These are phyloP conservation scores for Epinotia demarniana DNA, from an alignment of 2,888 invertebrate species.

Conservation along the genomic window DNA sequence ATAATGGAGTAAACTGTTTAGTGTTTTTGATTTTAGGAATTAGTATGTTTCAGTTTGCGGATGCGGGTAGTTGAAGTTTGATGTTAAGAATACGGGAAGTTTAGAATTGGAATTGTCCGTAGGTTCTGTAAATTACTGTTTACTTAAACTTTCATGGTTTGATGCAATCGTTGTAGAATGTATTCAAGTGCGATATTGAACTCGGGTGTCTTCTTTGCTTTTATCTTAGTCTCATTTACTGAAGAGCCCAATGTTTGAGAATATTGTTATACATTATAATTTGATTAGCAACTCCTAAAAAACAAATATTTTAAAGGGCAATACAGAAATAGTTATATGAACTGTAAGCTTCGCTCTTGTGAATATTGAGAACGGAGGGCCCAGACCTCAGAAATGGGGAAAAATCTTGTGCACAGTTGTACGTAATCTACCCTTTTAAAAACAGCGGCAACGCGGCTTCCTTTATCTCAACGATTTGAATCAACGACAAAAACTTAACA, in stretches of 20 bases:
- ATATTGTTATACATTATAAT: too few species aligned
- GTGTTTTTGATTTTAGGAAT: constrained; percentile 32
- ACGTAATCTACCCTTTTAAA: neutral
- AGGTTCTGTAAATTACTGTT: neutral
- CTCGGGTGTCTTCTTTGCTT: too few species aligned
- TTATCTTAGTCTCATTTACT: too few species aligned
- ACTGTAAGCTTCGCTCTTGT: too few species aligned
- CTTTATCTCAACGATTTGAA: constrained; percentile 4
- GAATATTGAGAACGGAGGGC: too few species aligned
- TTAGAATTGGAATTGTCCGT: neutral
- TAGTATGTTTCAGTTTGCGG: constrained; percentile 22
- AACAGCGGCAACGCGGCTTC: neutral
- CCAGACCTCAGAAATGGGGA: neutral
- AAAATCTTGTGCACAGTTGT: neutral
- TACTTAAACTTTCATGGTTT: too few species aligned
- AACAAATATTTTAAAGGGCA: too few species aligned
- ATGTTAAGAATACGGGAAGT: neutral
- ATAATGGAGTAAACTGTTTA: constrained; percentile 34
- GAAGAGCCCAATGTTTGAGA: too few species aligned
- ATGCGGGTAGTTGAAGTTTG: neutral
- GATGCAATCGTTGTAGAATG: too few species aligned
- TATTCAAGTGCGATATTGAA: too few species aligned
- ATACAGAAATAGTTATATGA: too few species aligned
- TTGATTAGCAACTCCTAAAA: too few species aligned
- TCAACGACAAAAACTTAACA: constrained; percentile 9